Evolutionary conservation across 1,140 invertebrate genomes (phyloP).

Genomic region (Plectrocnemia conspersa): DNA sequence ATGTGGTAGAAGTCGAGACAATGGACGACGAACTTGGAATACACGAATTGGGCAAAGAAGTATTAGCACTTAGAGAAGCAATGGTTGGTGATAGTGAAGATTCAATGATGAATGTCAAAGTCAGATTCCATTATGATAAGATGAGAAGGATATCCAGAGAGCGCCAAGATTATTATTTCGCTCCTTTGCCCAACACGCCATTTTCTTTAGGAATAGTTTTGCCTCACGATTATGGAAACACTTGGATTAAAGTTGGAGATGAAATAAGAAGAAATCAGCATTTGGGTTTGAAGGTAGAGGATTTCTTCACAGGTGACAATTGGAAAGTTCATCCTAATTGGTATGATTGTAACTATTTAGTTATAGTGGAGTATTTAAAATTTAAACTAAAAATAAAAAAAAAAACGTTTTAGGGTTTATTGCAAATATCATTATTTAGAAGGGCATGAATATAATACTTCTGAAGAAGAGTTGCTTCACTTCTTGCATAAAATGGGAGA

Average conservation of each 20-base stretch:
- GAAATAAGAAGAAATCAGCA: conserved; percentile 63
- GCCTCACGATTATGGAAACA: conserved; percentile 72
- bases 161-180: conserved; percentile 79
- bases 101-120: conserved; percentile 59
- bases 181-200: conserved; percentile 73
- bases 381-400: conserved; percentile 5
- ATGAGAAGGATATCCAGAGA: conserved; percentile 77
- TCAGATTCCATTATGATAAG: conserved; percentile 77
- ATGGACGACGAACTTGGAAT: conserved; percentile 61
- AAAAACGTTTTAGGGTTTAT: conserved; percentile 61
- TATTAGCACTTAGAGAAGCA: conserved; percentile 58
- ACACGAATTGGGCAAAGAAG: conserved; percentile 50
- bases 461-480: conserved; percentile 69
- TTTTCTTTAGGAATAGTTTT: conserved; percentile 80
- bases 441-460: conserved; percentile 62
- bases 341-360: conserved; percentile 43
- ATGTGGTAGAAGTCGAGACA: conserved; percentile 92
- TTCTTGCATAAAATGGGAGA: conserved; percentile 64
- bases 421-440: conserved; percentile 82
- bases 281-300: conserved; percentile 61
- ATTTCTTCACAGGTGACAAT: conserved; percentile 63
- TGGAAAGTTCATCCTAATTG: conserved; percentile 87
- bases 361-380: background rate
- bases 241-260: conserved; percentile 67
- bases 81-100: conserved; percentile 69